Conservation (phyloP, 2,888 invertebrate species). For the Spodoptera littoralis region DNA sequence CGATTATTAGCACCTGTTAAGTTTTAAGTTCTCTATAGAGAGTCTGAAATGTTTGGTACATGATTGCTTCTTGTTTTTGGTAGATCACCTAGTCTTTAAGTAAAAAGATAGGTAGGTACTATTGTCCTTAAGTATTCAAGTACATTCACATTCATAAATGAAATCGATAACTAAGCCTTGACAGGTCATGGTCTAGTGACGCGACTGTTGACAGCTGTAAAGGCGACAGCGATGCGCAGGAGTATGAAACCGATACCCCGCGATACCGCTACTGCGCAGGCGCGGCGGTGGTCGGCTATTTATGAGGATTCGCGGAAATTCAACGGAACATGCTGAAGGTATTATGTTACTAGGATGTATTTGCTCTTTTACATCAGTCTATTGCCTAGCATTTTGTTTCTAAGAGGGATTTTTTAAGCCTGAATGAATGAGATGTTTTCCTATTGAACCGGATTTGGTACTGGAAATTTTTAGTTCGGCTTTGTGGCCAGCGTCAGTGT, state of each 20-base stretch:
- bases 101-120: too few species aligned
- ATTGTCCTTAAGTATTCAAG: too few species aligned
- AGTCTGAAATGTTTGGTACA: too few species aligned
- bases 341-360: constrained; percentile 64
- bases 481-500: too few species aligned
- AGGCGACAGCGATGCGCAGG: constrained; percentile 54
- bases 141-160: constrained; percentile 10
- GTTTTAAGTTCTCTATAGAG: too few species aligned
- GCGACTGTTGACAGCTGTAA: constrained; percentile 70
- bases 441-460: too few species aligned
- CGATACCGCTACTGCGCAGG: constrained; percentile 62
- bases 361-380: constrained; percentile 23
- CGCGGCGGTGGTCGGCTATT: constrained; percentile 76
- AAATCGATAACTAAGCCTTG: constrained; percentile 47
- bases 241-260: constrained; percentile 74
- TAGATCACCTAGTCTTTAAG: too few species aligned
- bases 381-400: background rate
- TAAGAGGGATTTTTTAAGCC: too few species aligned
- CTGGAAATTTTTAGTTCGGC: too few species aligned
- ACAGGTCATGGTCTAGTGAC: constrained; percentile 72
- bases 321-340: constrained; percentile 52
- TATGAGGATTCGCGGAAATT: constrained; percentile 74
- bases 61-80: too few species aligned
- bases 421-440: too few species aligned
- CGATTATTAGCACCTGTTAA: too few species aligned